Evolutionary conservation across 1,140 invertebrate species (phyloP).

Genomic region (Drosophila simulans): DNA sequence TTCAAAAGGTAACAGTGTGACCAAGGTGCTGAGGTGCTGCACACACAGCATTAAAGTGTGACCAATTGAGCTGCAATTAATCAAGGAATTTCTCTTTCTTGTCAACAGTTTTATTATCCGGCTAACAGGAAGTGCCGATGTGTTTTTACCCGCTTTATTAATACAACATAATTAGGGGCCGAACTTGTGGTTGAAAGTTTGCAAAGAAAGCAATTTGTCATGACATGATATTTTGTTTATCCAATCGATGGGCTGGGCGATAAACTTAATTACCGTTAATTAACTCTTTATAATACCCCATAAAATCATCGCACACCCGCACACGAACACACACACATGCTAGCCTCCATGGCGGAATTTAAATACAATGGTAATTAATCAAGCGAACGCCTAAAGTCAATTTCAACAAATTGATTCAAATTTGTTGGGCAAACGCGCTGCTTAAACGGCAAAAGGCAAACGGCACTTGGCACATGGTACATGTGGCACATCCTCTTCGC

Average conservation of each 20-base stretch:
- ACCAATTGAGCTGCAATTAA: not conserved
- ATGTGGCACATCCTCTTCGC: not conserved
- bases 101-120: not conserved
- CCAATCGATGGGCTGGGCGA: slow-evolving; percentile 12
- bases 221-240: slow-evolving; percentile 31
- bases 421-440: slow-evolving; percentile 70
- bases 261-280: slow-evolving; percentile 46
- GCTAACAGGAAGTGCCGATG: slow-evolving; percentile 30
- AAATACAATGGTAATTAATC: slow-evolving; percentile 78
- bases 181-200: slow-evolving; percentile 27
- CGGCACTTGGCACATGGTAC: too few relatives aligned
- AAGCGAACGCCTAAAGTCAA: slow-evolving; percentile 77
- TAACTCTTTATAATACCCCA: slow-evolving; percentile 32
- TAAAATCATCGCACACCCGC: slow-evolving; percentile 13
- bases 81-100: not conserved
- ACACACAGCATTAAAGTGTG: not conserved
- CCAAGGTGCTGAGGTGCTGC: not conserved
- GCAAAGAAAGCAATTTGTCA: slow-evolving; percentile 35
- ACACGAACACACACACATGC: not conserved
- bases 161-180: slow-evolving; percentile 63
- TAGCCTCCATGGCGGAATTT: slow-evolving; percentile 35
- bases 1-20: not conserved
- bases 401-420: slow-evolving; percentile 83
- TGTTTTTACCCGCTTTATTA: slow-evolving; percentile 55
- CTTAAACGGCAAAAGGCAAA: slow-evolving; percentile 36